Base-by-base conservation (phyloP, 2,113 vertebrate species). In the Xiphophorus maculatus region DNA sequence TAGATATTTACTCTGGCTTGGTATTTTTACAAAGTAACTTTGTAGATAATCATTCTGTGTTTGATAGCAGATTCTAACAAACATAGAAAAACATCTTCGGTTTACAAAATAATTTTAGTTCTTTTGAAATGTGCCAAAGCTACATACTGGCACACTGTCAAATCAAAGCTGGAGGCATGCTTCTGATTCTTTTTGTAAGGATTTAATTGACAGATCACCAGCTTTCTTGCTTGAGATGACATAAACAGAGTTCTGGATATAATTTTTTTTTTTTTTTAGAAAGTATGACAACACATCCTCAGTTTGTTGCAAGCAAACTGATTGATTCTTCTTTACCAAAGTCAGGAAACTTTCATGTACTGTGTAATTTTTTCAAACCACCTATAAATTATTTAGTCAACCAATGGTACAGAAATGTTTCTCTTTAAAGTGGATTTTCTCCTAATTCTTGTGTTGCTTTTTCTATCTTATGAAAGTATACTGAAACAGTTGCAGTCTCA, bases 81-180 rank as follows among this genome's bases (percentile, higher is more conserved):
- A 63, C 32, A 40, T 58, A 65, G 77, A 63, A 63, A 63, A n/a
- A 30, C 30, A 22, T 51, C 68, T 73, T 76, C 76, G 13, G 19
- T 76, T 30, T 72, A 71, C 58, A 68, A 64, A 15, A 35, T 25
- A 28, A 17, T 48, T 65, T 27, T 65, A 40, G 51, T 42, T 61
- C 6, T 71, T 54, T 61, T 2, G 30, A 65, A 12, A 40, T 64
- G 62, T 28, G 48, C 44, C 69, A 84, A 37, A 44, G 1, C 30
- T 33, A 42, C 67, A 67, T 62, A 48, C 42, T 71, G 48, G 68
- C 64, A 78, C 48, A 19, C 12, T 74, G 3, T 66, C n/a, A 79
- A 14, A 78, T 79, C 65, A 75, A 63, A 77, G 40, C 60, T 73
- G 19, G 61, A 79, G 65, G n/a, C 35, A 42, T 51, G 66, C 13